Base-by-base conservation (phyloP, 1,140 invertebrate species). In the Apis dorsata region DNA sequence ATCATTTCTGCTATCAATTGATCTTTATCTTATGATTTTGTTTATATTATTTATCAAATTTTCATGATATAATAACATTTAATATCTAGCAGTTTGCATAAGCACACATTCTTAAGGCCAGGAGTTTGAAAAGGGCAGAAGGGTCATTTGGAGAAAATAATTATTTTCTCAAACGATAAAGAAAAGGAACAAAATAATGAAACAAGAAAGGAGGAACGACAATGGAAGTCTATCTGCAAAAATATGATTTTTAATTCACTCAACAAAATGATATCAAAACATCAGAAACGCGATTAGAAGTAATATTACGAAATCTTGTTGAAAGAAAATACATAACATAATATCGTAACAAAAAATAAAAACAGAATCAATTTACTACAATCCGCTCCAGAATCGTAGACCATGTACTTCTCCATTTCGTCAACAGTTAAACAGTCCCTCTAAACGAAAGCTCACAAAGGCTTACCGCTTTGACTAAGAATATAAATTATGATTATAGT, bases 221-320 rank as follows among this genome's bases (percentile, higher is more conserved):
- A 77, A 82, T n/a, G 21, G 34, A 66, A 66, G 59, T 63, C 71
- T 91, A 86, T 86, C 83, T 91, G 90, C 91, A 92, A 92, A 92
- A 89, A 89, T 91, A 84, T 90, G 85, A 89, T 87, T 90, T 92
- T 92, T 91, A 92, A 92, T 92, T 85, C 83, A 90, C 86, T 87
- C 85, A 90, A 91, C 90, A 92, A 87, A 91, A 91, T 91, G 53
- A 84, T 92, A 89, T 91, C 87, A 91, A 92, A 91, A 91, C 85
- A 89, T 83, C 53, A 84, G 75, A 89, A 90, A 90, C 87, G 76
- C 72, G 85, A 86, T 68, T 77, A 73, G 81, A 88, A 78, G 69
- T 75, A 83, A 80, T 79, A 83, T 68, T 28, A 79, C 76, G 68
- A 85, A 86, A 82, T 85, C 62, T 80, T 85, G 66, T 86, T 81